These are phyloP conservation scores for Drosophila peninsularis DNA, from an alignment of 2,888 invertebrate genomes.

Conservation along the genomic window DNA sequence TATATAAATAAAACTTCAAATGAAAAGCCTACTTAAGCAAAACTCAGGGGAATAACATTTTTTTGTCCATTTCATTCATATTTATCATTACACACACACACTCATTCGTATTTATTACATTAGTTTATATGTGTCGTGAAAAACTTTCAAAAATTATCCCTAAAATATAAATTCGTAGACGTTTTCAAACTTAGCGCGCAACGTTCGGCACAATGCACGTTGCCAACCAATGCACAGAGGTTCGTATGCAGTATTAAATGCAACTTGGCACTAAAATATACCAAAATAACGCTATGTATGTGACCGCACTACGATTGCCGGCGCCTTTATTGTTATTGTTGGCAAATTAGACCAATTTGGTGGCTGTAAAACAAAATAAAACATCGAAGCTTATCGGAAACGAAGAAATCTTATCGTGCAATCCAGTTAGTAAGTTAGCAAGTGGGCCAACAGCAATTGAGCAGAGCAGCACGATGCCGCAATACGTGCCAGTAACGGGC, in stretches of 20 bases:
- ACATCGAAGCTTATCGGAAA: slow-evolving; percentile 7
- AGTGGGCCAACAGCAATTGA: neutral
- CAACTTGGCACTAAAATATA: slow-evolving; percentile 3
- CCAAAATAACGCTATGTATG: slow-evolving; percentile 18
- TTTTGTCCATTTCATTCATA: too few relatives aligned
- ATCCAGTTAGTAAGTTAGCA: neutral
- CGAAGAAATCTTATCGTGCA: slow-evolving; percentile 23
- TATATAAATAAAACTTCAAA: too few relatives aligned
- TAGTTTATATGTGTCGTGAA: neutral
- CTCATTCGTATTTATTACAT: neutral
- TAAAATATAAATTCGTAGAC: neutral
- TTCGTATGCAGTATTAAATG: neutral
- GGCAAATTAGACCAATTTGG: neutral
- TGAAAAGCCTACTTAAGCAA: too few relatives aligned
- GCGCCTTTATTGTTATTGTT: slow-evolving; percentile 16
- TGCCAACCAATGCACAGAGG: slow-evolving; percentile 3
- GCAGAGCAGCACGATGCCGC: slow-evolving; percentile 44
- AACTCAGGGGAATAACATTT: too few relatives aligned
- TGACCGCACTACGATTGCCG: slow-evolving; percentile 21
- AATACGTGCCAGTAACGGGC: slow-evolving; percentile 51
- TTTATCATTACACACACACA: too few relatives aligned
- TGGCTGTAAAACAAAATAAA: slow-evolving; percentile 20
- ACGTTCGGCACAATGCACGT: neutral
- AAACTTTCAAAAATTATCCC: neutral
- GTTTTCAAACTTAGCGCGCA: slow-evolving; percentile 8